phyloP scores from a whole-genome alignment of 2,113 vertebrate genomes.

The Euleptes europaea region DNA sequence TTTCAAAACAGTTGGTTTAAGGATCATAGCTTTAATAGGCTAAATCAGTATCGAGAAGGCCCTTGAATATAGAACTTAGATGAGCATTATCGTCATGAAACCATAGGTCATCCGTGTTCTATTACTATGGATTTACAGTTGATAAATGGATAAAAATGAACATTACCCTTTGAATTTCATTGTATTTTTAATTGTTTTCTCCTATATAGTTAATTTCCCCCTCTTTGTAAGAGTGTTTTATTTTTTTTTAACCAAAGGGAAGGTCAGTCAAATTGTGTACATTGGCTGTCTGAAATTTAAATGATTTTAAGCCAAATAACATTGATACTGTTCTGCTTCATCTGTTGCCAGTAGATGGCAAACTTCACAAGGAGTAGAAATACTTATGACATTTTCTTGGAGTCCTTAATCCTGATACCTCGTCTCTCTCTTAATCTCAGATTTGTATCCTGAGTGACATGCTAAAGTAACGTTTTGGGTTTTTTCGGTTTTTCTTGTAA shows the following conservation, averaged over 20 bases:
- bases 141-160: neutral
- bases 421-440: neutral
- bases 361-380: neutral
- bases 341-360: constrained; percentile 49
- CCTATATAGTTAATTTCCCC: neutral
- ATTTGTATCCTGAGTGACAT: neutral
- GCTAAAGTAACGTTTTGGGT: neutral
- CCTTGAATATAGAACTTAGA: neutral
- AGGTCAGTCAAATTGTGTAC: neutral
- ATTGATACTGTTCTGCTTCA: neutral
- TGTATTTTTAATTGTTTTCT: neutral
- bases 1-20: too few species aligned
- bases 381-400: neutral
- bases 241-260: neutral
- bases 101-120: neutral
- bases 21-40: neutral
- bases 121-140: rapidly evolving
- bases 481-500: neutral
- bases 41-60: neutral
- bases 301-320: neutral
- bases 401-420: neutral
- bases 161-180: neutral
- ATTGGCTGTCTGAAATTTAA: neutral
- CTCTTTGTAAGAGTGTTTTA: neutral
- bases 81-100: neutral